A percentile compares a stretch with the other conserved stretches of the same genome.
phyloP scores from a whole-genome alignment of 1,140 invertebrate genomes.

The Lordiphosa clarofinis region DNA sequence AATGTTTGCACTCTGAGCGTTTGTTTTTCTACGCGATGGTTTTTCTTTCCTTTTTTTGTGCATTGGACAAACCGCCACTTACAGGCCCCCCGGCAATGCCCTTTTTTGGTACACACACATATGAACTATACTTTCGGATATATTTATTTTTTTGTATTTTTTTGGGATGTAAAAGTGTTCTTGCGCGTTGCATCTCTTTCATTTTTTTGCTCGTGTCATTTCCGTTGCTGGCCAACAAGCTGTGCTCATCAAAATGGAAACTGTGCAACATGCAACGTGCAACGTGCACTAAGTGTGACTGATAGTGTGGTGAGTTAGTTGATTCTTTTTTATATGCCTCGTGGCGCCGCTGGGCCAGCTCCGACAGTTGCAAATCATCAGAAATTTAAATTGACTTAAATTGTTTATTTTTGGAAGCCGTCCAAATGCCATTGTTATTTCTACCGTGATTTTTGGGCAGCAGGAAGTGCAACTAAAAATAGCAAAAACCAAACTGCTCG shows the following conservation, averaged over 20 bases:
- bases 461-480: conserved; percentile 31
- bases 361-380: conserved; percentile 76
- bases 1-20: conserved; percentile 69
- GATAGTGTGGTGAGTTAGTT: conserved; percentile 76
- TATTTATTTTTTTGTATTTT: conserved; percentile 22
- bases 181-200: conserved; percentile 10
- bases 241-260: conserved; percentile 76
- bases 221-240: conserved; percentile 40
- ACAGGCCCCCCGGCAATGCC: conserved; percentile 17
- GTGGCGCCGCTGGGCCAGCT: conserved; percentile 28
- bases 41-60: conserved; percentile 29
- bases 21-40: conserved; percentile 43
- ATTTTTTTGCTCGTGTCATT: conserved; percentile 32
- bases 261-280: conserved; percentile 70
- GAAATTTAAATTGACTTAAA: conserved; percentile 78
- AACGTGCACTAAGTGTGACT: conserved; percentile 74
- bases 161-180: conserved; percentile 50
- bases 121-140: conserved; percentile 20
- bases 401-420: conserved; percentile 55
- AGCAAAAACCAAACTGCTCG: conserved; percentile 6
- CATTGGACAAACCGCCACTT: conserved; percentile 18
- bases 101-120: conserved; percentile 19
- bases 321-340: conserved; percentile 62
- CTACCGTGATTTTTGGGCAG: conserved; percentile 47
- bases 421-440: conserved; percentile 40